Percentiles rank a stretch among this genome's conserved stretches.
These are phyloP conservation scores for Caenorhabditis becei DNA, from an alignment of 2,888 invertebrate genomes.

Conservation along the genomic window DNA sequence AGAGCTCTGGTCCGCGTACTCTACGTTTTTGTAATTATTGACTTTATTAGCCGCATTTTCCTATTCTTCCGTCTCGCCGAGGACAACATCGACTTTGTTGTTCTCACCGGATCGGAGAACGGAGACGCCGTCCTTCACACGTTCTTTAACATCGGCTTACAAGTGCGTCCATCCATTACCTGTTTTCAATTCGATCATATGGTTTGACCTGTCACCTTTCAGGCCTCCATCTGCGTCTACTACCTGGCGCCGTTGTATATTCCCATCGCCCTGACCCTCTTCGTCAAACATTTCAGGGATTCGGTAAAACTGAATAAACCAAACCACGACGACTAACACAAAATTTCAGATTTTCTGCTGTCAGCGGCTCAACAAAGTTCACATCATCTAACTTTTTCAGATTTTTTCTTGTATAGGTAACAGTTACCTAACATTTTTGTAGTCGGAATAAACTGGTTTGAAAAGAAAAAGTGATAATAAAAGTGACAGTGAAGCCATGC, in stretches of 20 bases:
- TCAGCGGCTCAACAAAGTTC: slow-evolving; percentile 51
- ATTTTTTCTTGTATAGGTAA: not conserved
- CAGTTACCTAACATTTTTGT: slow-evolving; percentile 21
- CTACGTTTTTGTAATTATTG: slow-evolving; percentile 52
- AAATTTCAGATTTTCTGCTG: slow-evolving; percentile 55
- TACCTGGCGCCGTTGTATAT: slow-evolving; percentile 55
- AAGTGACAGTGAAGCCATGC: slow-evolving; percentile 15
- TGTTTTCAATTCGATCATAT: slow-evolving; percentile 35
- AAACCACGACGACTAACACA: no score
- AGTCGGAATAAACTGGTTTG: slow-evolving; percentile 52
- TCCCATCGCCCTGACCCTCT: slow-evolving; percentile 47
- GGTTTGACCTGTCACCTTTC: slow-evolving; percentile 44
- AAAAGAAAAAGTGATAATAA: not conserved
- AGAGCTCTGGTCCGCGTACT: slow-evolving; percentile 52
- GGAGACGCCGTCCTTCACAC: slow-evolving; percentile 50
- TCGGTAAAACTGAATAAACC: slow-evolving; percentile 20
- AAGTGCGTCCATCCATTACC: slow-evolving; percentile 42
- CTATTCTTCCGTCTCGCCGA: slow-evolving; percentile 57
- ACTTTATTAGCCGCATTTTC: slow-evolving; percentile 48
- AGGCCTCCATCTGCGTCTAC: slow-evolving; percentile 56
- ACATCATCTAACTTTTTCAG: slow-evolving; percentile 29
- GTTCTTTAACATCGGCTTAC: slow-evolving; percentile 49
- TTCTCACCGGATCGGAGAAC: slow-evolving; percentile 59
- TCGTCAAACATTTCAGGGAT: slow-evolving; percentile 61
- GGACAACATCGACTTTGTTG: slow-evolving; percentile 60